Evolutionary conservation across 2,888 invertebrate species (phyloP), one percentile per base, ranked within the genome.

Genomic region (Drosophila tanythrix): DNA sequence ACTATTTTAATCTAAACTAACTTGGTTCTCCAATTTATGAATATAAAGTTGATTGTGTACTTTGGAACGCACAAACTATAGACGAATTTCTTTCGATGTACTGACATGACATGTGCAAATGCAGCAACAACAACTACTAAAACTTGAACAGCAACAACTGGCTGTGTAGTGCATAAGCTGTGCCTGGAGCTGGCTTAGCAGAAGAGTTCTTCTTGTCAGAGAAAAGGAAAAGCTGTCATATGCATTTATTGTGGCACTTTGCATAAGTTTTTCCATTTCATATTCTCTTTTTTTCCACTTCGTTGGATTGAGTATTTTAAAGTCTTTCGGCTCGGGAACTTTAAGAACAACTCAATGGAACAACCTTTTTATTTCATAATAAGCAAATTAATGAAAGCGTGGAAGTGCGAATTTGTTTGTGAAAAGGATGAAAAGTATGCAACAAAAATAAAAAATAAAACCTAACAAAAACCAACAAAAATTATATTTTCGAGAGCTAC

Each of bases 321-420:
- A 70, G 69, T 43, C 18, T 46, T 33, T 40, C 11, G 8, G 13
- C 38, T 29, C n/a, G 31, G 29, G 36, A 46, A 50, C 62, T 81
- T 78, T 59, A 69, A 66, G 58, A 51, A 48, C 48, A 59, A 33
- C 43, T 57, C 25, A 52, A 38, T 21, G 29, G 18, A 58, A 58
- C 11, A n/a, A 13, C 29, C 46, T 27, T 61, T 67, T 74, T 36
- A 40, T 60, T 48, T 51, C 21, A 51, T 79, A 76, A 83, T 79
- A 80, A 76, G 79, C 73, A 76, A 84, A 79, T 87, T 83, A 82
- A 82, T 88, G 61, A 82, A 83, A 83, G 86, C 83, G 78, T 81
- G 75, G 73, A 87, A 73, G 87, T 88, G 87, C 76, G 84, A 89
- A 87, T 82, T 77, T 86, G 79, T 79, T 85, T 83, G 71, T 75